A percentile compares a stretch with the other conserved stretches of the same genome.
These are phyloP conservation scores for Ormyrus nitidulus DNA, from an alignment of 2,888 invertebrate genomes.

Conservation along the genomic window DNA sequence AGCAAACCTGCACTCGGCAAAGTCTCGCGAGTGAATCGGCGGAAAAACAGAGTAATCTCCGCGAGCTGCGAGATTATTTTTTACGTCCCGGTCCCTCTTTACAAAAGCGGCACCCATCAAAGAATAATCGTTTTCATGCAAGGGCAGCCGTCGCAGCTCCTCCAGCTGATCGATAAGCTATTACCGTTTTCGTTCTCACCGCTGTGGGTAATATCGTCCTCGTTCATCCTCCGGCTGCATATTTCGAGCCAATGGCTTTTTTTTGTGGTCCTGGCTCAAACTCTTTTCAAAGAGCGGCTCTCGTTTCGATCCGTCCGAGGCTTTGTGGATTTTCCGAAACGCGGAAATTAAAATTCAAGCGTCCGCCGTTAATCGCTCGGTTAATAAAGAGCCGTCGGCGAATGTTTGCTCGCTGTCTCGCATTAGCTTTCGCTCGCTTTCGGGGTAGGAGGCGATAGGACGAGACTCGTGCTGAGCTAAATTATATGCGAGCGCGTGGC, in stretches of 20 bases:
- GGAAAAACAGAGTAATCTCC: too few species aligned
- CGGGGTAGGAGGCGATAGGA: too few species aligned
- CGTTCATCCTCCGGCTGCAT: conserved; percentile 7
- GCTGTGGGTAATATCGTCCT: conserved; percentile 1
- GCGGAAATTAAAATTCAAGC: conserved; percentile 32
- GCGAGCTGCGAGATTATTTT: conserved; percentile 10
- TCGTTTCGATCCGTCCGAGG: background rate
- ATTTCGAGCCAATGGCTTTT: conserved; percentile 17
- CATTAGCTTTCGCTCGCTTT: too few species aligned
- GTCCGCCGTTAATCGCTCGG: conserved; percentile 13
- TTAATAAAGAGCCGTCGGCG: background rate
- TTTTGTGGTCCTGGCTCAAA: background rate
- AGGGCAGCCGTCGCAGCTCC: conserved; percentile 47
- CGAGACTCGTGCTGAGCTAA: too few species aligned
- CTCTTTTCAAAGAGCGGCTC: conserved; percentile 1
- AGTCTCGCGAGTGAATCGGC: too few species aligned
- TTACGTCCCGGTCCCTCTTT: background rate
- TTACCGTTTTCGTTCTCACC: conserved; percentile 47
- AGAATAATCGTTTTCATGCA: conserved; percentile 57
- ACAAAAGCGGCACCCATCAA: conserved; percentile 55
- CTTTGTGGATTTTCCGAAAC: background rate
- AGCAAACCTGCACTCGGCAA: background rate
- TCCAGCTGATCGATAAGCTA: conserved; percentile 60
- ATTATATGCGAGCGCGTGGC: too few species aligned
- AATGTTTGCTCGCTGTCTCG: background rate